These are phyloP conservation scores for Actenoides hombroni DNA, from an alignment of 2,113 vertebrate species.

Conservation along the genomic window DNA sequence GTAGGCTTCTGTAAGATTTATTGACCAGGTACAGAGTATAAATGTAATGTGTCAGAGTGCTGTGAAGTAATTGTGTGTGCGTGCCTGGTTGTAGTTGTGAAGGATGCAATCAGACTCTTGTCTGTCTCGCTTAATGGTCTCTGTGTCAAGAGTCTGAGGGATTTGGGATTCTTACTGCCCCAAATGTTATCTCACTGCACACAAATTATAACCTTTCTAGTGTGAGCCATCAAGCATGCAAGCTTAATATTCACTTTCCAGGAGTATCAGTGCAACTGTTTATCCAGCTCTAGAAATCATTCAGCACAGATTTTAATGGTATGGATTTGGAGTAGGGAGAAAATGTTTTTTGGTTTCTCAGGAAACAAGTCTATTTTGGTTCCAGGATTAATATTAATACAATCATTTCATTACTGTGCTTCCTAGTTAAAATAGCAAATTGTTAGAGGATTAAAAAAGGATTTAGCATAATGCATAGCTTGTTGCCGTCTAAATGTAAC, in stretches of 20 bases:
- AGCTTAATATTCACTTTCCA: neutral
- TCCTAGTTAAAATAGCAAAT: conserved; percentile 5
- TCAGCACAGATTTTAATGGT: neutral
- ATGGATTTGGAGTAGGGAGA: neutral
- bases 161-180: neutral
- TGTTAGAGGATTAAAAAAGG: conserved; percentile 27
- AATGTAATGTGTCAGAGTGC: neutral
- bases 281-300: neutral
- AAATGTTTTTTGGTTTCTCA: neutral
- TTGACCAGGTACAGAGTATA: neutral
- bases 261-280: neutral
- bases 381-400: conserved; percentile 1
- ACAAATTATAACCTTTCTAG: neutral
- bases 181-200: neutral
- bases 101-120: neutral
- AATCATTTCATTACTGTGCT: neutral
- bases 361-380: neutral
- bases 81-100: neutral
- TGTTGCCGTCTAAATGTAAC: neutral
- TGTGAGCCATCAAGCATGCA: neutral
- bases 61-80: neutral
- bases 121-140: neutral
- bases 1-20: neutral
- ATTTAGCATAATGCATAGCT: neutral
- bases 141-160: neutral